These are phyloP conservation scores for Amblyopsis hoosieri DNA, from an alignment of 2,797 vertebrate genomes.

Conservation along the genomic window DNA sequence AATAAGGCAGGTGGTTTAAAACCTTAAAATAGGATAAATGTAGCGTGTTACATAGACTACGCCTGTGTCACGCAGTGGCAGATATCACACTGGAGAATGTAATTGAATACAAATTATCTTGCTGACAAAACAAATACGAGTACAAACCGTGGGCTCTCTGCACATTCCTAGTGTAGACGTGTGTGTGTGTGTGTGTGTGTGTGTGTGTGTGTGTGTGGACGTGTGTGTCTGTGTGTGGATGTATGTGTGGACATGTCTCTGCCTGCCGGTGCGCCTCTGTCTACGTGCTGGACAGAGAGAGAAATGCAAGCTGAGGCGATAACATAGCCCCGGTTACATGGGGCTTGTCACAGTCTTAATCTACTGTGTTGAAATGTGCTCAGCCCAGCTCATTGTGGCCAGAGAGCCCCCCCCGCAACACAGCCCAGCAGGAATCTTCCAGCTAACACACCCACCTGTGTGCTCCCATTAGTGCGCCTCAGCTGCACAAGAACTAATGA, in stretches of 20 bases:
- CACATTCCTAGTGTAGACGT: too few species aligned
- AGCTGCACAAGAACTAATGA: constrained; percentile 67
- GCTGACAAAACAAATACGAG: too few species aligned
- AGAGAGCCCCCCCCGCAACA: constrained; percentile 8
- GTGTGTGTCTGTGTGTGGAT: not conserved
- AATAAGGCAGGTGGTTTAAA: too few species aligned
- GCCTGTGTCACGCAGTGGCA: too few species aligned
- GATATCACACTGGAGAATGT: too few species aligned
- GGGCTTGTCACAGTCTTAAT: constrained; percentile 27
- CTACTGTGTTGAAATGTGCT: constrained; percentile 29
- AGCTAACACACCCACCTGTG: constrained; percentile 70
- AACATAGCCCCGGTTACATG: constrained; percentile 61
- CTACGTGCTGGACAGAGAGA: constrained; percentile 27
- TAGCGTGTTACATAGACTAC: too few species aligned
- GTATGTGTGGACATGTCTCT: not conserved
- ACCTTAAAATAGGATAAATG: too few species aligned
- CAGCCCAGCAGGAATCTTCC: constrained; percentile 57
- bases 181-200: not conserved
- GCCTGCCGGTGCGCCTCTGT: constrained; percentile 1
- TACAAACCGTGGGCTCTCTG: too few species aligned
- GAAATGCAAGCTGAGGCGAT: constrained; percentile 22
- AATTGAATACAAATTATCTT: too few species aligned
- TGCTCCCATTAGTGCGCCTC: constrained; percentile 68
- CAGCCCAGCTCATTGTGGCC: constrained; percentile 43
- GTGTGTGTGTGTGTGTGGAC: not conserved